Base-by-base conservation (phyloP, 2,797 vertebrate species). In the Microctenopoma stevenorrisi region DNA sequence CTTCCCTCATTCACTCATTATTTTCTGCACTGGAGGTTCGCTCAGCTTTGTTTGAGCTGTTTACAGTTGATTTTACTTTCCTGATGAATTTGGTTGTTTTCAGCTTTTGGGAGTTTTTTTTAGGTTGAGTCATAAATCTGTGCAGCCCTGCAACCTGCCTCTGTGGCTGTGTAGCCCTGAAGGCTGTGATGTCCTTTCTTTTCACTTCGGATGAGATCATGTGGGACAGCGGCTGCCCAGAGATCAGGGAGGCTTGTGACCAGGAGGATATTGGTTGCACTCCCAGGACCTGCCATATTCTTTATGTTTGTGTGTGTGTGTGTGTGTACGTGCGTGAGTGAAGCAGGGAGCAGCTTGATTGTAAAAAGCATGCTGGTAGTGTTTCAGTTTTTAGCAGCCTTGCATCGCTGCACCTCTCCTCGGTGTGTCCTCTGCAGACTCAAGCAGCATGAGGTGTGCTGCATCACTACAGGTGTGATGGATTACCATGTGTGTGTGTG, bases 111-210 rank as follows among this genome's bases (percentile, higher is more conserved):
- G 48, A 37, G 28, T 37, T 46, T 33, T 46, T 33, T 73, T 66
- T 48, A n/a, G 38, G 30, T 38, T 71, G 58, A 79, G 50, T 52
- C 52, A 71, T 50, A 37, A 57, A 60, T 64, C 5, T 65, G 52
- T 46, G 60, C 55, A 51, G 54, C 51, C 56, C 50, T 56, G 47
- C 18, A 64, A 62, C 55, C 44, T 66, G 51, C 51, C 50, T 72
- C 35, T 56, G 5, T 65, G 44, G 33, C 56, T 57, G 15, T 48
- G 25, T 59, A 44, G 73, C 67, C 37, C 77, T 28, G n/a, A 49
- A 71, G 82, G 50, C 35, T 59, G 7, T 30, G 53, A 49, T 76
- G 69, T 81, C 75, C 82, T 78, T 70, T 59, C 56, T 52, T 51
- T 46, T 50, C 56, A 54, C 26, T 66, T 44, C 54, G 51, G 62